These are phyloP conservation scores for Lampropteryx suffumata DNA, from an alignment of 2,888 invertebrate genomes.

Conservation along the genomic window DNA sequence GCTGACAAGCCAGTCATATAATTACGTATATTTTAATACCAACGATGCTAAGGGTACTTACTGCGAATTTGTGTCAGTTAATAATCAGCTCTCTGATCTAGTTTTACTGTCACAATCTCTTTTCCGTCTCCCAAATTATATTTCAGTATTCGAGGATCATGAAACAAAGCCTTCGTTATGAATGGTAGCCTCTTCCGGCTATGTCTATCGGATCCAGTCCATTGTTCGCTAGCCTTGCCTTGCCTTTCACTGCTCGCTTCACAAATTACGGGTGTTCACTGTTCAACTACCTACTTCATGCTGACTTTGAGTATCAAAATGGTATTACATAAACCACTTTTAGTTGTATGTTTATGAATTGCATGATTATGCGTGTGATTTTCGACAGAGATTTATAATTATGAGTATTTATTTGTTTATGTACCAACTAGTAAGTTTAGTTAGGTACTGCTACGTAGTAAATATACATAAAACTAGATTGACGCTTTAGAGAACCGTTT, in stretches of 20 bases:
- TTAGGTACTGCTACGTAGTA: too few relatives aligned
- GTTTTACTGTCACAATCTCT: neutral
- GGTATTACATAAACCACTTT: slow-evolving; percentile 34
- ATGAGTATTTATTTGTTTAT: too few relatives aligned
- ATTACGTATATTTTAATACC: too few relatives aligned
- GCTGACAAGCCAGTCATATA: too few relatives aligned
- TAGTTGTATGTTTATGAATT: slow-evolving; percentile 7
- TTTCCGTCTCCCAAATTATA: neutral
- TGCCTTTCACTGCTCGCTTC: slow-evolving; percentile 71
- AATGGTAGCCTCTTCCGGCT: slow-evolving; percentile 67
- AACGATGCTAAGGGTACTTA: too few relatives aligned
- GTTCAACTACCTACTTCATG: slow-evolving; percentile 1
- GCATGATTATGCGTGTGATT: neutral
- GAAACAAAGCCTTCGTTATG: slow-evolving; percentile 67
- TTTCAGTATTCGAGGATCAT: slow-evolving; percentile 39
- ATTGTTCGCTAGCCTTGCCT: slow-evolving; percentile 65
- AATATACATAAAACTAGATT: too few relatives aligned
- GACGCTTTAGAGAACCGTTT: too few relatives aligned
- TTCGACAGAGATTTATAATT: too few relatives aligned
- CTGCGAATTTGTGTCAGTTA: too few relatives aligned
- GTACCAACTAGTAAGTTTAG: too few relatives aligned
- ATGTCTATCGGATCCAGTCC: slow-evolving; percentile 44
- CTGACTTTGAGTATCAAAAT: slow-evolving; percentile 32
- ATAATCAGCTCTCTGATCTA: too few relatives aligned
- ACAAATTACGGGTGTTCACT: slow-evolving; percentile 60